Evolutionary conservation across 1,140 invertebrate species (phyloP).

Genomic region (Zaprionus kolodkinae): DNA sequence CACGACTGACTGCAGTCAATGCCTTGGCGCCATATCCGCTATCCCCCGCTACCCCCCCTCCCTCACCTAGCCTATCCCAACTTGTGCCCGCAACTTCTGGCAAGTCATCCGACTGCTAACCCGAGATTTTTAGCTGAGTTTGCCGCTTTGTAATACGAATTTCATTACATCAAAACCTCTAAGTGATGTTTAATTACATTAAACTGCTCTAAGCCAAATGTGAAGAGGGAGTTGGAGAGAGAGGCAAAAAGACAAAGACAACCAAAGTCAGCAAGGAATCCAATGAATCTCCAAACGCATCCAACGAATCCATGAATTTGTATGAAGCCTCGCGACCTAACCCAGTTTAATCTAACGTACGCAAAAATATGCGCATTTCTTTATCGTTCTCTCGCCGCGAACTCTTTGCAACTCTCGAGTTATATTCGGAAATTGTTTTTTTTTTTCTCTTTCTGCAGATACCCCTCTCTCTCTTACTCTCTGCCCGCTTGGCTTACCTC

Average conservation of each 20-base stretch:
- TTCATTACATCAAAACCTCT: conserved; percentile 48
- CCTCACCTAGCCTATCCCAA: no score
- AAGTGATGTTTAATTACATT: conserved; percentile 62
- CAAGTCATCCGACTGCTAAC: conserved; percentile 29
- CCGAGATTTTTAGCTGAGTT: conserved; percentile 36
- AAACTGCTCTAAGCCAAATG: conserved; percentile 50
- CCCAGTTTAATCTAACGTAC: conserved; percentile 59
- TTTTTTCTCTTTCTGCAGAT: conserved; percentile 31
- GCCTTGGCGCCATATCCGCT: conserved; percentile 8
- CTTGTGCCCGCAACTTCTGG: conserved; percentile 21
- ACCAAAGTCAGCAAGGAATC: neutral
- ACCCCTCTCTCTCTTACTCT: neutral
- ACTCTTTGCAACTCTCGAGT: conserved; percentile 53
- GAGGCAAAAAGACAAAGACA: neutral
- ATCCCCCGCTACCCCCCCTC: neutral
- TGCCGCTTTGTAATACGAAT: conserved; percentile 43
- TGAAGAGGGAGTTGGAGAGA: neutral
- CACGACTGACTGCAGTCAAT: conserved; percentile 68
- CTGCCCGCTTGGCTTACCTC: conserved; percentile 46
- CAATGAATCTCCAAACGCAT: neutral
- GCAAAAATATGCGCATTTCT: conserved; percentile 61
- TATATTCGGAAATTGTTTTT: conserved; percentile 35
- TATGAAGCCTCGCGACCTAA: conserved; percentile 66
- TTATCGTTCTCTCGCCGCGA: conserved; percentile 21
- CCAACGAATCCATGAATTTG: conserved; percentile 65